Conservation (phyloP, 2,888 invertebrate species). For the Drosophila mettleri region DNA sequence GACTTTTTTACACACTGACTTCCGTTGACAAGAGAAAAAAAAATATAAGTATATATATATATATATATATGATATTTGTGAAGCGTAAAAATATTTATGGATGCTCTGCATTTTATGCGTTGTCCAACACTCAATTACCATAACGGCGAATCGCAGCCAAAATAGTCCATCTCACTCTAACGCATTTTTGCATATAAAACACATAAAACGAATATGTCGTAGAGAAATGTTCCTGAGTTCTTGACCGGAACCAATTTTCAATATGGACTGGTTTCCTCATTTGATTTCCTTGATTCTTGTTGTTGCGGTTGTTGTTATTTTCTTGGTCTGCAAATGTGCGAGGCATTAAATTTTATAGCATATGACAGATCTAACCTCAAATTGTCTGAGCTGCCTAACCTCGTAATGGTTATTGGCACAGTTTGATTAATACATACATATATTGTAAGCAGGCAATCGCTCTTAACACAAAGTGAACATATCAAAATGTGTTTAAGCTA, state of each 20-base stretch:
- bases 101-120: conserved; percentile 76
- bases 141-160: conserved; percentile 60
- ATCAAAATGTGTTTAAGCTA: background rate
- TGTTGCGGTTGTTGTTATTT: conserved; percentile 21
- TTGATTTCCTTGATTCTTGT: conserved; percentile 52
- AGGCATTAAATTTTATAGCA: conserved; percentile 60
- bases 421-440: conserved; percentile 28
- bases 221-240: conserved; percentile 30
- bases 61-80: conserved; percentile 60
- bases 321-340: conserved; percentile 53
- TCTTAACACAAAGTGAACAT: background rate
- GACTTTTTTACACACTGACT: conserved; percentile 63
- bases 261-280: conserved; percentile 63
- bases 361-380: conserved; percentile 60
- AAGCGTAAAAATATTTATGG: conserved; percentile 67
- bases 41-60: background rate
- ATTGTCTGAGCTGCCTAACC: conserved; percentile 41
- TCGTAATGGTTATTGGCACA: conserved; percentile 32
- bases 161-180: conserved; percentile 43
- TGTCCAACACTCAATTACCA: conserved; percentile 81
- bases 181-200: conserved; percentile 84
- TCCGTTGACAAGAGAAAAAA: conserved; percentile 67
- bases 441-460: background rate
- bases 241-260: conserved; percentile 74
- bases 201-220: conserved; percentile 84